Base-by-base conservation (phyloP, 1,140 invertebrate genomes). In the Pachyrhynchus sulphureomaculatus region DNA sequence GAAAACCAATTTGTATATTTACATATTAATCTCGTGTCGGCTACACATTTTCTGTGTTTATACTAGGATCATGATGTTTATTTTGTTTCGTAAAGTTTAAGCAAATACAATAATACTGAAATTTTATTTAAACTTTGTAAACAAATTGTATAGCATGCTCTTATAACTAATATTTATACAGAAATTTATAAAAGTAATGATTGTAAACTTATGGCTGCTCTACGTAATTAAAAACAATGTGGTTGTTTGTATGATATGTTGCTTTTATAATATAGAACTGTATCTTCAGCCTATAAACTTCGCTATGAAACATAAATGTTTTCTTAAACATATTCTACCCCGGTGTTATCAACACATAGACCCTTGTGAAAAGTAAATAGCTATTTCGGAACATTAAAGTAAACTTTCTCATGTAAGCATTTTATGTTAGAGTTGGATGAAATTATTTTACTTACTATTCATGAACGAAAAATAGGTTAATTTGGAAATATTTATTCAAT, bases 91-190 rank as follows among this genome's bases (percentile, higher is more conserved):
- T 47, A 47, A 47, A 24, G 44, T 47, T 47, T 47, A 47, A 47
- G 44, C 23, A 47, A 47, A 47, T 47, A 47, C 44, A 47, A 47
- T 47, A 47, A 47, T 26, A 47, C 44, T 47, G 23, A 47, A 47
- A 47, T 47, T 47, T 47, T 47, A 47, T 47, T 24, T 47, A 47
- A 47, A 47, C 44, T 47, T 47, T 21, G n/a, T 47, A 47, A 47
- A 47, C 44, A 47, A 26, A 47, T 47, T 47, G 44, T 47, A 29
- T 47, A 47, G n/a, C 44, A 29, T 26, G 44, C 44, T 26, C 23
- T 24, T 47, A 47, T 26, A 47, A 47, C 44, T 47, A 47, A 47
- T 47, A 47, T 47, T 47, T 47, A 26, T 47, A 47, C 44, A 24
- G 21, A 47, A 47, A 47, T 47, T 47, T 47, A 47, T 24, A 47